Base-by-base conservation (phyloP, 2,113 vertebrate genomes). In the Pseudorectes ferrugineus region DNA sequence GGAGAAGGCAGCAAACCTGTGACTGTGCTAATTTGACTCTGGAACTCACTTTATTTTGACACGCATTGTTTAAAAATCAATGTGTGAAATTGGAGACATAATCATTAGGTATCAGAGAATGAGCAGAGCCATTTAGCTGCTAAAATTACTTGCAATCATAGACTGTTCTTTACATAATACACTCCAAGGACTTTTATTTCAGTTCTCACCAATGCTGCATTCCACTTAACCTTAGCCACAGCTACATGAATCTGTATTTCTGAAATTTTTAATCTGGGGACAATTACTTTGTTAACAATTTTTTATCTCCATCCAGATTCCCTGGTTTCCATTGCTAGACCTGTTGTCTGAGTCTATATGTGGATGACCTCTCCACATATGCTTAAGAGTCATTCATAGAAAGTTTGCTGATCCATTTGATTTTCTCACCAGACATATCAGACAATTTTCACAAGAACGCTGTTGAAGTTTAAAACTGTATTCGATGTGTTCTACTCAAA, bases 71-170 rank as follows among this genome's bases (percentile, higher is more conserved):
- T 85, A 95, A 95, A 96, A 89, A 93, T 78, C 87, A 73, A 15
- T 68, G 52, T 89, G 57, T 93, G 73, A 95, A 95, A 95, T 1
- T 54, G 36, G 85, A 96, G 62, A 87, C 74, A 62, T 81, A 87
- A 78, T 59, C 76, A 57, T 86, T 59, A 86, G 62, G 48, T 74
- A 78, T 75, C 45, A 79, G 54, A 87, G 61, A 89, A 81, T 35
- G 31, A 94, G 54, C 68, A 91, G 45, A 92, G 59, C 66, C 66
- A 82, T 92, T 95, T 72, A 84, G 77, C 58, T 89, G 49, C 87
- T 91, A 89, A 91, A 92, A 96, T 95, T 49, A 87, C 70, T 76
- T 68, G 61, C 70, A 79, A 42, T 77, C 62, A 70, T 52, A 78
- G 70, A 68, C 29, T 66, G 24, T 88, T 92, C 88, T 90, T 86